phyloP scores from a whole-genome alignment of 2,797 vertebrate genomes.

The Leucoraja ocellata region DNA sequence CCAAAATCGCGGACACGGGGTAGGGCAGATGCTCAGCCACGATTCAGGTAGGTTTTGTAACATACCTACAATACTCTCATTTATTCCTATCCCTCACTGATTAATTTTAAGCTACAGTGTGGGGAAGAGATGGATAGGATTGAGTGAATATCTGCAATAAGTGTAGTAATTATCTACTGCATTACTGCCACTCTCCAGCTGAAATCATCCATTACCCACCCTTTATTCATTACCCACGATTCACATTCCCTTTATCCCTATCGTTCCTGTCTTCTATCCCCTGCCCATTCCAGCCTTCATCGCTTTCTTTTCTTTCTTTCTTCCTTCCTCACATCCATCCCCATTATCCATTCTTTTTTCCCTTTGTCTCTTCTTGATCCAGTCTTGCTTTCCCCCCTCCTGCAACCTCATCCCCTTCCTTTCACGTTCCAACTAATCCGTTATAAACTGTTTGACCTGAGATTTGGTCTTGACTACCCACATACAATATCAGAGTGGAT shows the following conservation, averaged over 20 bases:
- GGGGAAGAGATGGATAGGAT: no score
- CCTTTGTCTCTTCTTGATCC: background rate
- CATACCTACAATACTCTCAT: no score
- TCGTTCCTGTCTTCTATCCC: background rate
- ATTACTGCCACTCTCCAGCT: background rate
- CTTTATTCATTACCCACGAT: background rate
- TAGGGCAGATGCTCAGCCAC: no score
- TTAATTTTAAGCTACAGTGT: no score
- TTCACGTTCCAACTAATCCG: background rate
- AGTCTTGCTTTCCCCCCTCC: background rate
- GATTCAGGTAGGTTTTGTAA: no score
- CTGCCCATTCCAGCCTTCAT: no score
- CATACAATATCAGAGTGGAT: background rate
- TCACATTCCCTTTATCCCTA: background rate
- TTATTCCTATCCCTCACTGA: no score
- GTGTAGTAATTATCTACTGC: background rate
- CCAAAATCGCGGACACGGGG: no score
- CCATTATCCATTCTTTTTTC: background rate
- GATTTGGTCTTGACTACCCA: background rate
- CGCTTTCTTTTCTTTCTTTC: background rate
- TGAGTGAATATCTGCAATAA: no score
- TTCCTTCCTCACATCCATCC: background rate
- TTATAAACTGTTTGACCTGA: background rate
- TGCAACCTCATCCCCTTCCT: no score
- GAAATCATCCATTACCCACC: background rate